Conservation (phyloP, 2,797 vertebrate genomes). For the Hydrophis major region DNA sequence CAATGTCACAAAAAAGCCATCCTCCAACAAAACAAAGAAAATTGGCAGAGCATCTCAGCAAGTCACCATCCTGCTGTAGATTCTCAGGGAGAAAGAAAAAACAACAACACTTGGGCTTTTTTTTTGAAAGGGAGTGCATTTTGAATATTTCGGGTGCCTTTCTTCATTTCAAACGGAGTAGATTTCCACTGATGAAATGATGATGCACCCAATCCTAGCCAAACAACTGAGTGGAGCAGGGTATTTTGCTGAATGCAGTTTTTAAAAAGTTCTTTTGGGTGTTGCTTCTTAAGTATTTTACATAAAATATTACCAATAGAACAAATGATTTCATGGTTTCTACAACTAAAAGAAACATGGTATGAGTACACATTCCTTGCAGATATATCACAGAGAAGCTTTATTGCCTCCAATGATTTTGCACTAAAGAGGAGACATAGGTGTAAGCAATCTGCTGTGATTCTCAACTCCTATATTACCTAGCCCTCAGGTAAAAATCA, state of each 20-base stretch:
- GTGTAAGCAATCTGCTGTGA: neutral
- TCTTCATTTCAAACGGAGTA: slow-evolving; percentile 6
- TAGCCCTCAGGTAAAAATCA: neutral
- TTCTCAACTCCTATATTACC: neutral
- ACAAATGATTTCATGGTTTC: neutral
- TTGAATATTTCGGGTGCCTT: slow-evolving; percentile 13
- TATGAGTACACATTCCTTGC: neutral
- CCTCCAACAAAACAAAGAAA: slow-evolving; percentile 32
- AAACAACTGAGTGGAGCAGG: neutral
- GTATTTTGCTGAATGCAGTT: slow-evolving; percentile 7
- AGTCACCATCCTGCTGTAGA: slow-evolving; percentile 19
- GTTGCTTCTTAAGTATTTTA: neutral
- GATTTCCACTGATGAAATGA: neutral
- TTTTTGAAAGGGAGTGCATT: slow-evolving; percentile 36
- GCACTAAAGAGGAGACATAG: neutral
- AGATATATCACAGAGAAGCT: neutral
- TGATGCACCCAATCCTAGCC: neutral
- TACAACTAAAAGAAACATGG: neutral
- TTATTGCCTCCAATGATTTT: neutral
- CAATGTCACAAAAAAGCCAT: slow-evolving; percentile 42
- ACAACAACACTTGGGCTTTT: slow-evolving; percentile 26
- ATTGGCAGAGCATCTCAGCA: slow-evolving; percentile 15
- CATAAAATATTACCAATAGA: neutral
- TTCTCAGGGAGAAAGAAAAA: neutral
- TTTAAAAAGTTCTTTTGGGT: neutral